Percentiles rank a stretch among this genome's conserved stretches.
Conservation (phyloP, 2,797 vertebrate species). For the Emys orbicularis region DNA sequence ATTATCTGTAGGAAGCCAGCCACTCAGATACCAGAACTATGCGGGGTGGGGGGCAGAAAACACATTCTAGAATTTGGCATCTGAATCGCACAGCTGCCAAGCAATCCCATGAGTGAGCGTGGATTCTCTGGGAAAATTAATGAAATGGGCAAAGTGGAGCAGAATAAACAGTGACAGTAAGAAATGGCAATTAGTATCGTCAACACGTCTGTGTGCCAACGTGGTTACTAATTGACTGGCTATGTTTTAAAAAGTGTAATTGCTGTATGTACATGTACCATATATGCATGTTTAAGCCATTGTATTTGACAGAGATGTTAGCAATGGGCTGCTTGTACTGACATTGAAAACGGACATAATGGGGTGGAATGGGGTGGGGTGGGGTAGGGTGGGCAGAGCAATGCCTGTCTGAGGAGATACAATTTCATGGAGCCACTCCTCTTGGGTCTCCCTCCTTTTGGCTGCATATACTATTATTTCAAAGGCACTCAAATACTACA, state of each 20-base stretch:
- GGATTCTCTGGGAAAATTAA: conserved; percentile 14
- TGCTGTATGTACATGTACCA: background rate
- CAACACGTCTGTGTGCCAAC: background rate
- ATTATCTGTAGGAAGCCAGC: background rate
- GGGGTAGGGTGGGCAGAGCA: background rate
- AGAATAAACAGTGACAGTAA: conserved; percentile 17
- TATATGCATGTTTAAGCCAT: background rate
- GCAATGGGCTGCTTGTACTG: background rate
- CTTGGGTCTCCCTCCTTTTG: background rate
- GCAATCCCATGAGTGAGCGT: background rate
- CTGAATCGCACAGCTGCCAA: background rate
- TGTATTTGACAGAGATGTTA: background rate
- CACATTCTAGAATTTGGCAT: background rate
- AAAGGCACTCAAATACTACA: background rate
- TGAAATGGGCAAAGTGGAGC: background rate
- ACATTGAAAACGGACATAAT: background rate
- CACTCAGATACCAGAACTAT: background rate
- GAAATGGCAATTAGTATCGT: conserved; percentile 29
- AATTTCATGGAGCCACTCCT: background rate
- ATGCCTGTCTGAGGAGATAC: background rate
- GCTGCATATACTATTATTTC: background rate
- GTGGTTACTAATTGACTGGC: conserved; percentile 28
- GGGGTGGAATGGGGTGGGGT: background rate
- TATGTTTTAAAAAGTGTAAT: conserved; percentile 38
- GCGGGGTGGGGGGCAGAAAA: background rate